Conservation (phyloP, 2,113 vertebrate genomes). For the Hoplias malabaricus region DNA sequence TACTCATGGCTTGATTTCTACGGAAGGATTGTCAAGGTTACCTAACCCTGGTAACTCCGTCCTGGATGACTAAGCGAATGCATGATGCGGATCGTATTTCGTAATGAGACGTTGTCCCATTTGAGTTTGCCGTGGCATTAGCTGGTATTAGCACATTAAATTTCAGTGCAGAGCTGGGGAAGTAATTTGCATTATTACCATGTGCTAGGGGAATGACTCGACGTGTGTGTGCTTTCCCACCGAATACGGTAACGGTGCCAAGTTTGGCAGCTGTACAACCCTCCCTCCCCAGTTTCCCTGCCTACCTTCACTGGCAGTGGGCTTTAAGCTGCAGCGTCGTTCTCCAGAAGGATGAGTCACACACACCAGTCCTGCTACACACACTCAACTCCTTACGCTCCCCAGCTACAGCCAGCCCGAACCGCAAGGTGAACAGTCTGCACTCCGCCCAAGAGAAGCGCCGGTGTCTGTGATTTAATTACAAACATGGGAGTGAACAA, state of each 20-base stretch:
- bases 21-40: background rate
- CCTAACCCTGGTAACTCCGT: background rate
- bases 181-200: slow-evolving; percentile 52
- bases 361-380: slow-evolving; percentile 45
- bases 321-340: slow-evolving; percentile 51
- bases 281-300: slow-evolving; percentile 36
- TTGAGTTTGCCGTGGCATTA: slow-evolving; percentile 56
- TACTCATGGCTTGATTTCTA: background rate
- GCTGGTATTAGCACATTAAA: slow-evolving; percentile 50
- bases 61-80: background rate
- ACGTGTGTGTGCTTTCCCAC: slow-evolving; percentile 38
- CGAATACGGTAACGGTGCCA: slow-evolving; percentile 47
- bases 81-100: slow-evolving; percentile 52
- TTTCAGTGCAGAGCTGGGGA: slow-evolving; percentile 39
- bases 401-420: slow-evolving; percentile 28
- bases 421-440: slow-evolving; percentile 53
- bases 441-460: slow-evolving; percentile 23
- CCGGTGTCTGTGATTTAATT: slow-evolving; percentile 34
- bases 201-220: slow-evolving; percentile 39
- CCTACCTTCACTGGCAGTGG: slow-evolving; percentile 49
- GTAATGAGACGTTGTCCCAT: slow-evolving; percentile 56
- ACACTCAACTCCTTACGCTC: slow-evolving; percentile 45
- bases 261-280: slow-evolving; percentile 49
- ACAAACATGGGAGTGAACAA: slow-evolving; percentile 9
- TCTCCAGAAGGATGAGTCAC: slow-evolving; percentile 63